Evolutionary conservation across 2,888 invertebrate genomes (phyloP).

Genomic region (Thymelicus sylvestris): DNA sequence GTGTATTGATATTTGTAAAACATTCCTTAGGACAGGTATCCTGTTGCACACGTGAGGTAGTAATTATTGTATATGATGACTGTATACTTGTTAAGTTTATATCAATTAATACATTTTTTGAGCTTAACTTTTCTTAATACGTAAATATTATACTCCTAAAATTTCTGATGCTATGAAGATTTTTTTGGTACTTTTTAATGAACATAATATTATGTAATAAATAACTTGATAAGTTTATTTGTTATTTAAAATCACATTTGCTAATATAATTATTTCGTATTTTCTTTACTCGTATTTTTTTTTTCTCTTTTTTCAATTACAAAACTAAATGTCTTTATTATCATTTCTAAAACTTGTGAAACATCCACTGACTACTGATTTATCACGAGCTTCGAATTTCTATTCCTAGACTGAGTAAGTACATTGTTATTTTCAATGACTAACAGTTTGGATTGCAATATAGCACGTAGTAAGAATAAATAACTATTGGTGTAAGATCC

Average conservation of each 20-base stretch:
- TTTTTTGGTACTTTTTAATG: too few relatives aligned
- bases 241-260: too few relatives aligned
- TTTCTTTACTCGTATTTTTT: too few relatives aligned
- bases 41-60: background rate
- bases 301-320: too few relatives aligned
- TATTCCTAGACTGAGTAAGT: background rate
- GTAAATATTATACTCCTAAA: too few relatives aligned
- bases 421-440: background rate
- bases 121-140: too few relatives aligned
- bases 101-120: background rate
- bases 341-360: constrained; percentile 27
- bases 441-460: background rate
- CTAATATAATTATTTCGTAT: constrained; percentile 17
- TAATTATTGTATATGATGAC: too few relatives aligned
- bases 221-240: too few relatives aligned
- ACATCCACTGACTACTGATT: constrained; percentile 13
- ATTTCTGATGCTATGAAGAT: too few relatives aligned
- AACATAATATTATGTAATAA: too few relatives aligned
- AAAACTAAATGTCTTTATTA: constrained; percentile 26
- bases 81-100: background rate
- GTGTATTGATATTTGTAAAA: background rate
- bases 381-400: constrained; percentile 8
- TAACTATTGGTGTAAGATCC: too few relatives aligned
- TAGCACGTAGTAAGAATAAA: background rate
- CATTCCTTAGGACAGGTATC: background rate